Evolutionary conservation across 2,113 vertebrate genomes (phyloP).

Genomic region (Puffinus mauretanicus): DNA sequence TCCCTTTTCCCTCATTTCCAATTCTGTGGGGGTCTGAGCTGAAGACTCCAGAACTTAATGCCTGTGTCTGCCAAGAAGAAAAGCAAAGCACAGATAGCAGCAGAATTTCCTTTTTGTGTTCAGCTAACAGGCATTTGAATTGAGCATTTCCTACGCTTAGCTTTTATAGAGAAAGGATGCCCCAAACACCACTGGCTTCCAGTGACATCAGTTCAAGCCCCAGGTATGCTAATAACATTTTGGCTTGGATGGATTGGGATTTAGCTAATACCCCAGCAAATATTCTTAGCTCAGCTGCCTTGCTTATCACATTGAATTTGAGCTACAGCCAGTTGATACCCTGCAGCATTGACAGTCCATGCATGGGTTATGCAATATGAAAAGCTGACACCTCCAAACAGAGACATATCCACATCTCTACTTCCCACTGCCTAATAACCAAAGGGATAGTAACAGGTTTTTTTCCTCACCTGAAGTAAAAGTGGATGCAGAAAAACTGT

Average conservation of each 20-base stretch:
- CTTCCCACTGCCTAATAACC: neutral
- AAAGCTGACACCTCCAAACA: neutral
- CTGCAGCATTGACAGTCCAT: neutral
- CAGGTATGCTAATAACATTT: neutral
- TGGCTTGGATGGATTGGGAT: neutral
- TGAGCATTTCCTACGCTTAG: neutral
- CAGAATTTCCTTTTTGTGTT: neutral
- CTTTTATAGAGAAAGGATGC: neutral
- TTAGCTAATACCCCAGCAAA: neutral
- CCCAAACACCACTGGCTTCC: neutral
- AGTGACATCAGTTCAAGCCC: neutral
- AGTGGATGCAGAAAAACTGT: neutral
- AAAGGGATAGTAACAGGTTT: neutral
- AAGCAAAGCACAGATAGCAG: neutral
- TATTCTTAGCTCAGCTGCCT: neutral
- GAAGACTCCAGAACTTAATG: neutral
- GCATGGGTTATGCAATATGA: neutral
- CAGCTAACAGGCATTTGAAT: neutral
- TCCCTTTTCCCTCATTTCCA: neutral
- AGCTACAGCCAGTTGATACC: accelerated
- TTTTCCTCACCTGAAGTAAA: neutral
- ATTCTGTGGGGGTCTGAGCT: neutral
- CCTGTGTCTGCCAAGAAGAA: neutral
- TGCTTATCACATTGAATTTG: neutral
- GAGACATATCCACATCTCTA: no score